Evolutionary conservation across 2,113 vertebrate genomes (phyloP).

Genomic region (Scophthalmus maximus): DNA sequence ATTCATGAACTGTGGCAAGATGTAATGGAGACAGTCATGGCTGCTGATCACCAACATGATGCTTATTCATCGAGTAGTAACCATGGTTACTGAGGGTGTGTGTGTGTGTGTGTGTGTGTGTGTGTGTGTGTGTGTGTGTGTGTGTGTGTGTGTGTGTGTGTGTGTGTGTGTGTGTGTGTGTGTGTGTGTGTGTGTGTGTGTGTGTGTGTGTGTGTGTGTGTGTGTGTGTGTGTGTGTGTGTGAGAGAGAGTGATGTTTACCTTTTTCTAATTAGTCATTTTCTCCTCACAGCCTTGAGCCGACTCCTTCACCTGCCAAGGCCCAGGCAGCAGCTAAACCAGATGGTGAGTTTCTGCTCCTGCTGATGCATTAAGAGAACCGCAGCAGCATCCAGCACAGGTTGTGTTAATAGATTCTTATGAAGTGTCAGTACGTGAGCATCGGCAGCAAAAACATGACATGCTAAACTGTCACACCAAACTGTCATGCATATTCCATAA

Average conservation of each 20-base stretch:
- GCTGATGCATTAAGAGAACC: conserved; percentile 53
- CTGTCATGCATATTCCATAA: conserved; percentile 27
- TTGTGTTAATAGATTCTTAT: conserved; percentile 67
- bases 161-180: conserved; percentile 5
- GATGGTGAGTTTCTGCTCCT: conserved; percentile 75
- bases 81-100: conserved; percentile 55
- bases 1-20: conserved; percentile 31
- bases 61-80: conserved; percentile 48
- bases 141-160: background rate
- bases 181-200: background rate
- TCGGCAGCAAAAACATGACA: conserved; percentile 15
- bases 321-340: conserved; percentile 77
- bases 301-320: conserved; percentile 74
- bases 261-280: conserved; percentile 71
- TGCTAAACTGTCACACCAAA: conserved; percentile 22
- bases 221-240: background rate
- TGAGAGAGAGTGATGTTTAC: background rate
- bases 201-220: background rate
- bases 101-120: conserved; percentile 9
- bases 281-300: conserved; percentile 78
- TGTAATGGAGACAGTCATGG: conserved; percentile 16
- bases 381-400: conserved; percentile 49
- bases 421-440: conserved; percentile 55
- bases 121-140: background rate
- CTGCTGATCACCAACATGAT: conserved; percentile 43